Evolutionary conservation across 2,797 vertebrate genomes (phyloP).

Genomic region (Megalops cyprinoides): DNA sequence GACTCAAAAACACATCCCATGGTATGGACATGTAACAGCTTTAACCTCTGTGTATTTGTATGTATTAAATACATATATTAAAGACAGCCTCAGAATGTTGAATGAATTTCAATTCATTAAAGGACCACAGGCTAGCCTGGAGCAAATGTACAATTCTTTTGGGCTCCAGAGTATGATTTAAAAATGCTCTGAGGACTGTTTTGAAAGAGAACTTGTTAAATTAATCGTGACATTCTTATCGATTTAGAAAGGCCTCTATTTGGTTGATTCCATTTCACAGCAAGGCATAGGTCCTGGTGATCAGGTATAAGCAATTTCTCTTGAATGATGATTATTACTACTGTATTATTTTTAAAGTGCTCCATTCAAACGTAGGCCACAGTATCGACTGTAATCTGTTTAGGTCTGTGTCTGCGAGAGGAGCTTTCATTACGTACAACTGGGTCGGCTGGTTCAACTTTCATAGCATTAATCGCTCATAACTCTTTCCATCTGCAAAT

Average conservation of each 20-base stretch:
- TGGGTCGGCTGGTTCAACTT: slow-evolving; percentile 34
- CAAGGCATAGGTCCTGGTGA: not conserved
- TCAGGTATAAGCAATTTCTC: not conserved
- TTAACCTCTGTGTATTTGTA: no score
- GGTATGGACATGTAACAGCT: not conserved
- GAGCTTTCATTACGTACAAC: slow-evolving; percentile 35
- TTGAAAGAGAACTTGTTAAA: no score
- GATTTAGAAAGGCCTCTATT: not conserved
- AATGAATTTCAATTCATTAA: not conserved
- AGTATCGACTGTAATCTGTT: slow-evolving; percentile 63
- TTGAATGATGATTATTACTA: not conserved
- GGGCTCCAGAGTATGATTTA: no score
- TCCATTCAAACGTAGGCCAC: slow-evolving; percentile 53
- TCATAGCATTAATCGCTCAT: slow-evolving; percentile 63
- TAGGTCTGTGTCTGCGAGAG: slow-evolving; percentile 49
- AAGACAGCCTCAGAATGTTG: not conserved
- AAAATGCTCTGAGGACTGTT: no score
- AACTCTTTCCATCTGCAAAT: not conserved
- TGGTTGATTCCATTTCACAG: not conserved
- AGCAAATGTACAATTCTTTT: no score
- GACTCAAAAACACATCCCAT: not conserved
- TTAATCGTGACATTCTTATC: not conserved
- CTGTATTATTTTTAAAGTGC: slow-evolving; percentile 45
- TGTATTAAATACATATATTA: not conserved
- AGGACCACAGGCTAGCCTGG: no score